Percentiles rank a stretch among this genome's conserved stretches.
phyloP scores from a whole-genome alignment of 2,113 vertebrate genomes.

The Rhynchopsitta pachyrhyncha region DNA sequence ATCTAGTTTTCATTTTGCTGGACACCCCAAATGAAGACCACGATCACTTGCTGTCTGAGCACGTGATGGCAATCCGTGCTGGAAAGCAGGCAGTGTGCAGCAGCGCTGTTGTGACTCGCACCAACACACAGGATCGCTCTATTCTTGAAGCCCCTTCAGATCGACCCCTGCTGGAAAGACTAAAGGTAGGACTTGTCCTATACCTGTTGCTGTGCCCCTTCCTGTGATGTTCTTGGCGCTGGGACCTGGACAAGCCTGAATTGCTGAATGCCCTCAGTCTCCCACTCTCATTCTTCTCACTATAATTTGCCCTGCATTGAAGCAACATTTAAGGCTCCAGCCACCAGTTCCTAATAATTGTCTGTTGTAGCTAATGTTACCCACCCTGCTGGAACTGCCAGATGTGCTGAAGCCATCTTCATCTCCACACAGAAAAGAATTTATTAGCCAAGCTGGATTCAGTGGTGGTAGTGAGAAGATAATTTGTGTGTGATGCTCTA shows the following conservation, averaged over 20 bases:
- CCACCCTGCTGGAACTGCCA: not conserved
- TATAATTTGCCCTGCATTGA: not conserved
- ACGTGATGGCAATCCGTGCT: slow-evolving; percentile 90
- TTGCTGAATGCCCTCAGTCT: not conserved
- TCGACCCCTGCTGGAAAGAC: slow-evolving; percentile 83
- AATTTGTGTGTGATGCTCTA: not conserved
- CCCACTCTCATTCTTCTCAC: not conserved
- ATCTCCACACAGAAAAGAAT: not conserved
- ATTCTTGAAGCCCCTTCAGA: slow-evolving; percentile 82
- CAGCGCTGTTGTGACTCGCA: slow-evolving; percentile 74
- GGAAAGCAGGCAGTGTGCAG: slow-evolving; percentile 74
- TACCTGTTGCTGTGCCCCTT: not conserved
- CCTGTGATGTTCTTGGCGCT: not conserved
- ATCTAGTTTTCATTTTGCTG: slow-evolving; percentile 94
- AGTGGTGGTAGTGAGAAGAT: not conserved
- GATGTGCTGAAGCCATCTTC: not conserved
- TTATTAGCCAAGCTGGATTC: not conserved
- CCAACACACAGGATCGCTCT: slow-evolving; percentile 73
- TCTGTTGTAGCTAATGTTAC: not conserved
- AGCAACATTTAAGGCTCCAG: not conserved
- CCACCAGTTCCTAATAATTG: not conserved
- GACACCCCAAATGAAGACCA: slow-evolving; percentile 95
- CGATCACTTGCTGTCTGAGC: slow-evolving; percentile 91
- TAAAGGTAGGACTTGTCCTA: slow-evolving; percentile 79
- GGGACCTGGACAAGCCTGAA: not conserved